A percentile compares a stretch with the other conserved stretches of the same genome.
phyloP scores from a whole-genome alignment of 2,113 vertebrate genomes.

The Siniperca chuatsi region DNA sequence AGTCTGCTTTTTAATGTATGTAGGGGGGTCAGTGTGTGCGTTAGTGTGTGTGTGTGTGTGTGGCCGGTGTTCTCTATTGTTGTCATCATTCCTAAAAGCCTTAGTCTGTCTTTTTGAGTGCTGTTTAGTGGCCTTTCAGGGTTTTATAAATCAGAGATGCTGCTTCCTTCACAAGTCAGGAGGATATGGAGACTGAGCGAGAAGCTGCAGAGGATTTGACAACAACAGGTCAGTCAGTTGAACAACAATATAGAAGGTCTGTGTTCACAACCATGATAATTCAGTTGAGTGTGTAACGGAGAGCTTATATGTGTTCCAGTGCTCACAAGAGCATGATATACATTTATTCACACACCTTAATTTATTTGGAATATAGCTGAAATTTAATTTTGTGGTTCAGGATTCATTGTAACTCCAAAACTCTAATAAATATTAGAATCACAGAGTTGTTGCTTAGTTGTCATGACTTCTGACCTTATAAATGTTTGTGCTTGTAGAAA shows the following conservation, averaged over 20 bases:
- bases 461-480: not conserved
- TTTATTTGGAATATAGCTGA: not conserved
- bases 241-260: not conserved
- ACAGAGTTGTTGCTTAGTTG: not conserved
- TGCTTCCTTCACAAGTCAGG: conserved; percentile 37
- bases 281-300: not conserved
- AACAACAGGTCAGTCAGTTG: conserved; percentile 70
- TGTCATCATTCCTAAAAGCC: conserved; percentile 16
- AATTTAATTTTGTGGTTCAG: not conserved
- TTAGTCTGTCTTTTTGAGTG: not conserved
- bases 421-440: not conserved
- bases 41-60: not conserved
- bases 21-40: conserved; percentile 12
- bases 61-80: conserved; percentile 3
- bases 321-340: not conserved
- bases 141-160: conserved; percentile 47
- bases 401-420: not conserved
- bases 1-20: conserved; percentile 72
- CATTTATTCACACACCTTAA: not conserved
- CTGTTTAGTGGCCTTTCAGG: conserved; percentile 7
- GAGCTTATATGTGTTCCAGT: not conserved
- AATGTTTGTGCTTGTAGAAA: not conserved
- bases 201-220: conserved; percentile 68
- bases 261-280: not conserved
- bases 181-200: conserved; percentile 54